These are phyloP conservation scores for Girardia tigrina DNA, from an alignment of 2,888 invertebrate species.

Conservation along the genomic window DNA sequence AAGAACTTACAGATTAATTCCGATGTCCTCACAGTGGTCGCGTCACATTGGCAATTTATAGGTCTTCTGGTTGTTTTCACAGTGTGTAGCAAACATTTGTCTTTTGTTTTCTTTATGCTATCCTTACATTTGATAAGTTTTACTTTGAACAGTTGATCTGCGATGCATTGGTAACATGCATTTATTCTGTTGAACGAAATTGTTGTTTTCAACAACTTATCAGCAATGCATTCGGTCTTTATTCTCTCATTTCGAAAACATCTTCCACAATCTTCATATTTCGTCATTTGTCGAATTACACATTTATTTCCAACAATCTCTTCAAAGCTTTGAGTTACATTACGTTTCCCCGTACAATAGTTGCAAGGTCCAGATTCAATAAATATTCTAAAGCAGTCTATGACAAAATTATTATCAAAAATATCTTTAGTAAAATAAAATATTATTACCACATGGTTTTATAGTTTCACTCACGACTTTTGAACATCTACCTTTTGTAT, in stretches of 20 bases:
- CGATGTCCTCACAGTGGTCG: too few relatives aligned
- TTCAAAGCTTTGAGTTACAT: neutral
- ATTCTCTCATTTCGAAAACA: neutral
- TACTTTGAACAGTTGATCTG: neutral
- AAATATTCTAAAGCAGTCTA: too few relatives aligned
- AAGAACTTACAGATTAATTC: too few relatives aligned
- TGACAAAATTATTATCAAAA: too few relatives aligned
- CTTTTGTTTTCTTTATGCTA: neutral
- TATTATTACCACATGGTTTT: neutral
- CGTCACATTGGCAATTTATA: neutral
- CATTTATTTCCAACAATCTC: neutral
- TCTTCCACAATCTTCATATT: neutral
- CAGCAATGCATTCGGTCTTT: neutral
- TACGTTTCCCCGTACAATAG: neutral
- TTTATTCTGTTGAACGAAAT: neutral
- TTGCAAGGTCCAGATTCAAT: neutral
- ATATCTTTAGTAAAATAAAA: too few relatives aligned
- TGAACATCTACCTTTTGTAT: neutral
- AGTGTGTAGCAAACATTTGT: neutral
- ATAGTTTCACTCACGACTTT: neutral
- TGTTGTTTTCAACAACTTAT: neutral
- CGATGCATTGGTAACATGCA: neutral
- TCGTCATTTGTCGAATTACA: neutral
- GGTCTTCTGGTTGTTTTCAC: neutral
- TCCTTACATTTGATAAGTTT: neutral